phyloP scores from a whole-genome alignment of 2,113 vertebrate genomes.

The Anarhynchus alexandrinus region DNA sequence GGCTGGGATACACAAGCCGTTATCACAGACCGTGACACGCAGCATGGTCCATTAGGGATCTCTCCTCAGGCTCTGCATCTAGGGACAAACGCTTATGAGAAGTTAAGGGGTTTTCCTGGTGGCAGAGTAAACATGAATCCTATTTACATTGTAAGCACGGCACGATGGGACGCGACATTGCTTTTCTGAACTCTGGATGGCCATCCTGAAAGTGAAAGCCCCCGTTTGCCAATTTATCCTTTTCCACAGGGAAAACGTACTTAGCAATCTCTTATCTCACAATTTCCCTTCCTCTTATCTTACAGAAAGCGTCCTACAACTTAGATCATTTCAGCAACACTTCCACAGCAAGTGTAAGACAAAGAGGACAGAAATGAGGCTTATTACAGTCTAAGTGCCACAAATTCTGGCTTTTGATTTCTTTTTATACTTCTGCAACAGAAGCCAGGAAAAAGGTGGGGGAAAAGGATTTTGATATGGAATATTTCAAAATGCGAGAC shows the following conservation, averaged over 20 bases:
- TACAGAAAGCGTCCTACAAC: neutral
- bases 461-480: neutral
- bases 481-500: neutral
- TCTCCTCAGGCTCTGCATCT: neutral
- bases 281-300: neutral
- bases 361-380: neutral
- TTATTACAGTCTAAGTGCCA: neutral
- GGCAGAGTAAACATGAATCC: neutral
- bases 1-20: neutral
- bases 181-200: neutral
- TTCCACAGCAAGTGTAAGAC: neutral
- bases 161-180: fast-evolving
- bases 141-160: fast-evolving
- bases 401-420: neutral
- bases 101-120: neutral
- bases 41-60: neutral
- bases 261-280: neutral
- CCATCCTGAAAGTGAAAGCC: neutral
- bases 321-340: neutral
- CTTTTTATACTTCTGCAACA: neutral
- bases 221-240: neutral
- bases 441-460: neutral
- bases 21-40: fast-evolving
- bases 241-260: neutral
- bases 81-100: fast-evolving